These are phyloP conservation scores for Elephas maximus DNA, from an alignment of 2,113 vertebrate species.

Conservation along the genomic window DNA sequence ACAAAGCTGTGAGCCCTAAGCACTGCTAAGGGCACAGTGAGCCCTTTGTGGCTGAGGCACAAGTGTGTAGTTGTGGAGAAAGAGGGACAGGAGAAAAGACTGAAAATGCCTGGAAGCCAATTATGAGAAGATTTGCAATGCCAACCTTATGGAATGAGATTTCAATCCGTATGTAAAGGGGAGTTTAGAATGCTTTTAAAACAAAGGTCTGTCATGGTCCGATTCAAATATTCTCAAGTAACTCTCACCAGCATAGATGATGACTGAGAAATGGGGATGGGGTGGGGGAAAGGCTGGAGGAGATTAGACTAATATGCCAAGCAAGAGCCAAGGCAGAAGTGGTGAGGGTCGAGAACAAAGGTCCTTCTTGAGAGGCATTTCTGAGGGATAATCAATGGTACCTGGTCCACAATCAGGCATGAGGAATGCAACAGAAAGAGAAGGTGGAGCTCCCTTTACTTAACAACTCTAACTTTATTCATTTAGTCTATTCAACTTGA, in stretches of 20 bases:
- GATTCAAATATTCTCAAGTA: background rate
- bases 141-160: background rate
- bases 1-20: background rate
- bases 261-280: background rate
- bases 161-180: background rate
- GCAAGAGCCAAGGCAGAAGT: background rate
- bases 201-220: background rate
- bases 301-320: background rate
- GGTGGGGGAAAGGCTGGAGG: background rate
- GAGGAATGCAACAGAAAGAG: background rate
- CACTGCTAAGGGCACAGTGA: rapidly evolving
- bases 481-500: background rate
- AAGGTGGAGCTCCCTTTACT: background rate
- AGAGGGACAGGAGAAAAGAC: background rate
- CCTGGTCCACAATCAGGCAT: background rate
- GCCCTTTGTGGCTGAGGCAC: background rate
- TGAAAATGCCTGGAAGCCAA: background rate
- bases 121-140: background rate
- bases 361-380: background rate
- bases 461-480: background rate
- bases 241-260: background rate
- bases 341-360: background rate
- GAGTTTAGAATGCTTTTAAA: background rate
- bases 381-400: background rate
- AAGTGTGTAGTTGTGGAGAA: background rate